Conservation (phyloP, 2,797 vertebrate genomes). For the Enteromius paludinosus region DNA sequence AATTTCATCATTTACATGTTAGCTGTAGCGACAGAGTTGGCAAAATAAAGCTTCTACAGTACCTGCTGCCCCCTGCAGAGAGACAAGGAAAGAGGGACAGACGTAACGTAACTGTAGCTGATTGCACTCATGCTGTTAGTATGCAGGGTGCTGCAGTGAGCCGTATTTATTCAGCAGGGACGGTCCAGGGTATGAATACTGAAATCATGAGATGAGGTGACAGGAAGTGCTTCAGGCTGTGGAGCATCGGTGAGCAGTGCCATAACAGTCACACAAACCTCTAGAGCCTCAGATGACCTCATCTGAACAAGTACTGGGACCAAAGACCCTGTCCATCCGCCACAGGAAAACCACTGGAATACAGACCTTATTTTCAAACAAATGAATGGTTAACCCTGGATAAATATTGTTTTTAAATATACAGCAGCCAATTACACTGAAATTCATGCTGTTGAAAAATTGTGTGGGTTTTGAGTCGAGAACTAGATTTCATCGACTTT, state of each 20-base stretch:
- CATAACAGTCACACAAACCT: constrained; percentile 34
- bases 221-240: constrained; percentile 50
- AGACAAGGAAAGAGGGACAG: constrained; percentile 47
- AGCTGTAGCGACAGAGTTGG: constrained; percentile 27
- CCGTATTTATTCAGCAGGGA: constrained; percentile 56
- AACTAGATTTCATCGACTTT: neutral
- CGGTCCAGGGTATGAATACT: constrained; percentile 54
- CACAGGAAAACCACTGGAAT: neutral
- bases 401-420: constrained; percentile 3
- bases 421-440: neutral
- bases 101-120: constrained; percentile 46
- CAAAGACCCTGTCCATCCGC: neutral
- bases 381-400: neutral
- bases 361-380: constrained; percentile 8
- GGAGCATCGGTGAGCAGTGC: constrained; percentile 29
- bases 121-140: constrained; percentile 58
- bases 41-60: constrained; percentile 34
- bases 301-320: constrained; percentile 13
- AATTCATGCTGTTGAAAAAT: neutral
- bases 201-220: constrained; percentile 55
- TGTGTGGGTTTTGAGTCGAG: neutral
- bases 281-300: constrained; percentile 39
- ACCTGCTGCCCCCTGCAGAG: constrained; percentile 30
- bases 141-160: constrained; percentile 13
- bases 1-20: neutral